These are phyloP conservation scores for Scotopteryx bipunctaria DNA, from an alignment of 2,888 invertebrate genomes.

Conservation along the genomic window DNA sequence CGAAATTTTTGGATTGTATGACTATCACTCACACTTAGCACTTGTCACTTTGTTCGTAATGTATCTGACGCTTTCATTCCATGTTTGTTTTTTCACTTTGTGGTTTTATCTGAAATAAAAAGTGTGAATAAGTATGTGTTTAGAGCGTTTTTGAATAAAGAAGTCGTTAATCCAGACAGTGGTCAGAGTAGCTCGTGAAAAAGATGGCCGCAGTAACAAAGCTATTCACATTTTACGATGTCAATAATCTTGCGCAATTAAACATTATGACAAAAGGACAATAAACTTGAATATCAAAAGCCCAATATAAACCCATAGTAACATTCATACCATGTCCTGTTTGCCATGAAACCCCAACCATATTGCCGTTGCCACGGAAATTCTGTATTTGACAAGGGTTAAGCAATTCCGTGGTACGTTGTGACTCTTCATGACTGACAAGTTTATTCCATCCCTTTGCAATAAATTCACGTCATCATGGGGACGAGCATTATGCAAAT, in stretches of 20 bases:
- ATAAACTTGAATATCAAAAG: slow-evolving; percentile 26
- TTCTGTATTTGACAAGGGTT: slow-evolving; percentile 32
- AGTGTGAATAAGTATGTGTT: neutral
- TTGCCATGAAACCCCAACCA: slow-evolving; percentile 21
- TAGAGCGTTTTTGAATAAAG: slow-evolving; percentile 2
- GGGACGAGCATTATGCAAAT: slow-evolving; percentile 8
- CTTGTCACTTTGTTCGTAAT: slow-evolving; percentile 16
- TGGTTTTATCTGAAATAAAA: slow-evolving; percentile 15
- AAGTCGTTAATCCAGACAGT: neutral
- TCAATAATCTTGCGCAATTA: slow-evolving; percentile 30
- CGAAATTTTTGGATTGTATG: slow-evolving; percentile 18
- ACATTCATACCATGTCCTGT: slow-evolving; percentile 25
- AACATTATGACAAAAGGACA: slow-evolving; percentile 26
- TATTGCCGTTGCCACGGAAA: slow-evolving; percentile 19
- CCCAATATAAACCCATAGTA: slow-evolving; percentile 21
- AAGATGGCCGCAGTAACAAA: slow-evolving; percentile 13
- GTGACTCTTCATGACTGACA: slow-evolving; percentile 29
- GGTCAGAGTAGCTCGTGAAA: slow-evolving; percentile 4
- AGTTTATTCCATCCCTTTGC: slow-evolving; percentile 22
- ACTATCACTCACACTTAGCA: slow-evolving; percentile 16
- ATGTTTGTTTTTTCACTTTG: neutral
- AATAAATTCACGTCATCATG: slow-evolving; percentile 16
- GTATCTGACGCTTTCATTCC: slow-evolving; percentile 10
- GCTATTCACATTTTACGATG: slow-evolving; percentile 13
- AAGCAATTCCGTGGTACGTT: slow-evolving; percentile 26